These are phyloP conservation scores for Masnerella sp. DNA, from an alignment of 2,888 invertebrate genomes.

Conservation along the genomic window DNA sequence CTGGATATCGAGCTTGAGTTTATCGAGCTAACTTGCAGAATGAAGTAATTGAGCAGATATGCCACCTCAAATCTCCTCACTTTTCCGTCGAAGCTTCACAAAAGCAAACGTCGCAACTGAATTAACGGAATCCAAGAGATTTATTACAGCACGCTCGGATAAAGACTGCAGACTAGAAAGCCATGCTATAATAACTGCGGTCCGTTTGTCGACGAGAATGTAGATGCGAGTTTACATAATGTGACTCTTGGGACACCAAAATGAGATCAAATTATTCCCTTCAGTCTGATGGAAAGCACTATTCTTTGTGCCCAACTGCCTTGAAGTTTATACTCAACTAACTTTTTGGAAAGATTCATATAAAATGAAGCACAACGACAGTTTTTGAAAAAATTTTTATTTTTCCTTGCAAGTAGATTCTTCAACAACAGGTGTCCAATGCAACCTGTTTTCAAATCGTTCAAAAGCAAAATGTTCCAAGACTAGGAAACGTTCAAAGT, in stretches of 20 bases:
- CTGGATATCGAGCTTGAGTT: constrained; percentile 15
- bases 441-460: constrained; percentile 12
- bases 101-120: neutral
- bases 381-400: too few relatives aligned
- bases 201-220: constrained; percentile 19
- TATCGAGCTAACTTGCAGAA: constrained; percentile 30
- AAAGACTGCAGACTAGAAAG: constrained; percentile 35
- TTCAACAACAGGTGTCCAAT: constrained; percentile 14
- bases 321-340: too few relatives aligned
- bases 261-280: constrained; percentile 1
- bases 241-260: constrained; percentile 7
- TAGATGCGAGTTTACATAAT: constrained; percentile 25
- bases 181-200: constrained; percentile 28
- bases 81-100: too few relatives aligned
- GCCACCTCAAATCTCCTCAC: constrained; percentile 1
- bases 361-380: neutral
- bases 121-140: constrained; percentile 30
- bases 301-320: too few relatives aligned
- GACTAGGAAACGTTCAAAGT: too few relatives aligned
- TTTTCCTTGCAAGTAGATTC: constrained; percentile 2
- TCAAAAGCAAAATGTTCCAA: too few relatives aligned
- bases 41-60: constrained; percentile 12
- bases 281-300: too few relatives aligned
- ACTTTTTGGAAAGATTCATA: too few relatives aligned
- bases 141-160: constrained; percentile 10